phyloP scores from a whole-genome alignment of 2,113 vertebrate genomes.

The Phalacrocorax carbo region DNA sequence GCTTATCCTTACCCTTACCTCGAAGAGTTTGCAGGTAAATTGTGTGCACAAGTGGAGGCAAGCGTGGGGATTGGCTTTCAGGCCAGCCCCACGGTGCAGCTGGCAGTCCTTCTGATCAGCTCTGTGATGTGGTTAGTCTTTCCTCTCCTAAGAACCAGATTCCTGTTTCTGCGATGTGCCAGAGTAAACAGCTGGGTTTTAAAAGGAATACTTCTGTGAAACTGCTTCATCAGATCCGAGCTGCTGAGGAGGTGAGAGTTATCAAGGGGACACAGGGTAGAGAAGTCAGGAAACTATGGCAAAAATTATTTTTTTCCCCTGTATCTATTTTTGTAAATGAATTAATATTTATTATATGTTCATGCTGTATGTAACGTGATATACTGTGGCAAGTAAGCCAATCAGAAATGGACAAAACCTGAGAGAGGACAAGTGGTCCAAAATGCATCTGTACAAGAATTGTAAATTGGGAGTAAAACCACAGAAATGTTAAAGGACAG shows the following conservation, averaged over 20 bases:
- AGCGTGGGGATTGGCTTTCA: background rate
- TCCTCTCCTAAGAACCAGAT: constrained; percentile 52
- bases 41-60: background rate
- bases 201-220: constrained; percentile 30
- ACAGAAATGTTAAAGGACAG: constrained; percentile 49
- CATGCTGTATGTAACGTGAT: background rate
- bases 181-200: constrained; percentile 50
- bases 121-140: constrained; percentile 59
- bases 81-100: background rate
- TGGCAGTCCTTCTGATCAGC: constrained; percentile 25
- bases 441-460: background rate
- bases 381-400: background rate
- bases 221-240: background rate
- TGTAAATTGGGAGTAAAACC: constrained; percentile 62
- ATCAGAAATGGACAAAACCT: background rate
- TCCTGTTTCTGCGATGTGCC: background rate
- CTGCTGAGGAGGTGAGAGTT: constrained; percentile 12
- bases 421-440: background rate
- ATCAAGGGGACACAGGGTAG: background rate
- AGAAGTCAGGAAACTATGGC: background rate
- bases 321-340: background rate
- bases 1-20: background rate
- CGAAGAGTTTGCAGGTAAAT: background rate
- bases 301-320: background rate
- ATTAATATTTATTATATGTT: background rate